A percentile compares a stretch with the other conserved stretches of the same genome.
These are phyloP conservation scores for Girardinus metallicus DNA, from an alignment of 2,797 vertebrate genomes.

Conservation along the genomic window DNA sequence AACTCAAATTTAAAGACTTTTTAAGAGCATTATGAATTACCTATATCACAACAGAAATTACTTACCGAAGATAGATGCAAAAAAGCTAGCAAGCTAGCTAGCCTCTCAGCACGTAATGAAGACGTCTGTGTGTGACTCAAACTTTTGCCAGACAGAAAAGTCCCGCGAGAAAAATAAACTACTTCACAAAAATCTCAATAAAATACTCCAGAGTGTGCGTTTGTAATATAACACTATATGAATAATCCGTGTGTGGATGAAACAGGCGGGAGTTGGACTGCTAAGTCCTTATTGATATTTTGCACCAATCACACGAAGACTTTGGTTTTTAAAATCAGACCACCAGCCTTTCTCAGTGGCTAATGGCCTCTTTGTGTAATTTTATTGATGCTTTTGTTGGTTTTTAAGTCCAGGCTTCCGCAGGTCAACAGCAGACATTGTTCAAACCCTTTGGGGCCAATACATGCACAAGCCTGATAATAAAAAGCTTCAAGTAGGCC, in stretches of 20 bases:
- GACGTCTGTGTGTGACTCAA: no score
- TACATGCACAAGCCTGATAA: neutral
- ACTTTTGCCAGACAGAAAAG: no score
- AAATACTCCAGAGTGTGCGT: neutral
- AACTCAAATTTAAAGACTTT: neutral
- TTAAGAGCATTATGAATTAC: no score
- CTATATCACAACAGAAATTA: no score
- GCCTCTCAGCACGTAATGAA: no score
- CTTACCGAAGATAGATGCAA: no score
- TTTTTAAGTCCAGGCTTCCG: slow-evolving; percentile 2
- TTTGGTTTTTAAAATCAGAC: neutral
- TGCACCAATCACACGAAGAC: neutral
- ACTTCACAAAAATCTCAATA: neutral
- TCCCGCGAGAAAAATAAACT: neutral
- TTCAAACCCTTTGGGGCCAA: slow-evolving; percentile 2
- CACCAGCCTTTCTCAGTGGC: neutral
- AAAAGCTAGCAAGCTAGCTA: no score
- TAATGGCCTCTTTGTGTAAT: slow-evolving; percentile 2
- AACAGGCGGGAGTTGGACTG: neutral
- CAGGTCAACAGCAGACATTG: neutral
- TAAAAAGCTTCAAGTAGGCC: neutral
- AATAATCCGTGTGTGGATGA: neutral
- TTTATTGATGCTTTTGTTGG: neutral
- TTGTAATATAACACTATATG: neutral
- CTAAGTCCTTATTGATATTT: neutral